phyloP scores from a whole-genome alignment of 2,888 invertebrate genomes.

The Cartodere bifasciata region DNA sequence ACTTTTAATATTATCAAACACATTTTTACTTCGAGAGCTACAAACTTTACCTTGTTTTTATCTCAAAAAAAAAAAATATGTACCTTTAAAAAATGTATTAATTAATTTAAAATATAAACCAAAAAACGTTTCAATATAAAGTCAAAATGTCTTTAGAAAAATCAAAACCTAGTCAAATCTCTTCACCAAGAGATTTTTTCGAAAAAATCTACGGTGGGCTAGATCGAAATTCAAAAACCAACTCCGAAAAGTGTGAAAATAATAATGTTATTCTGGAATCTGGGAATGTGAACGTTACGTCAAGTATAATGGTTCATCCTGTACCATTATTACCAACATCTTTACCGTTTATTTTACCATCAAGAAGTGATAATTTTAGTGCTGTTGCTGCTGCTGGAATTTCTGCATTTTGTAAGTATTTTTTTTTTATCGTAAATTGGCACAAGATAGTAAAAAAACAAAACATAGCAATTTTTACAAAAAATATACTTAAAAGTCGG shows the following conservation, averaged over 20 bases:
- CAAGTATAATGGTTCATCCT: constrained; percentile 25
- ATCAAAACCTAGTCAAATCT: constrained; percentile 39
- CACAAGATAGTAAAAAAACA: too few relatives aligned
- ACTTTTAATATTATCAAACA: too few relatives aligned
- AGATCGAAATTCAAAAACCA: constrained; percentile 37
- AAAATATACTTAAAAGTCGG: too few relatives aligned
- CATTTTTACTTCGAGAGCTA: too few relatives aligned
- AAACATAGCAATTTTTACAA: too few relatives aligned
- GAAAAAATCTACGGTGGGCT: constrained; percentile 67
- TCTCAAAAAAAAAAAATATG: too few relatives aligned
- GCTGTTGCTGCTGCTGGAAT: constrained; percentile 44
- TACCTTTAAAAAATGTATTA: too few relatives aligned
- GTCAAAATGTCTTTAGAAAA: constrained; percentile 15
- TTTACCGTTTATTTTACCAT: constrained; percentile 30
- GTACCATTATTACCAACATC: constrained; percentile 29
- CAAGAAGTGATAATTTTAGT: constrained; percentile 30
- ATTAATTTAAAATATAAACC: too few relatives aligned
- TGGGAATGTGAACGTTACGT: constrained; percentile 9
- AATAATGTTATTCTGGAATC: constrained; percentile 21
- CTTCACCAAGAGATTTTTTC: constrained; percentile 70
- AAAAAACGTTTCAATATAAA: too few relatives aligned
- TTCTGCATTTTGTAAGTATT: constrained; percentile 40
- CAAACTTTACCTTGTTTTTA: too few relatives aligned
- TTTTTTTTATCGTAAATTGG: constrained; percentile 9
- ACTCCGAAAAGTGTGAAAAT: constrained; percentile 11